Evolutionary conservation across 1,140 invertebrate genomes (phyloP), one percentile per base, ranked within the genome.

Genomic region (Aphelenchoides fujianensis): DNA sequence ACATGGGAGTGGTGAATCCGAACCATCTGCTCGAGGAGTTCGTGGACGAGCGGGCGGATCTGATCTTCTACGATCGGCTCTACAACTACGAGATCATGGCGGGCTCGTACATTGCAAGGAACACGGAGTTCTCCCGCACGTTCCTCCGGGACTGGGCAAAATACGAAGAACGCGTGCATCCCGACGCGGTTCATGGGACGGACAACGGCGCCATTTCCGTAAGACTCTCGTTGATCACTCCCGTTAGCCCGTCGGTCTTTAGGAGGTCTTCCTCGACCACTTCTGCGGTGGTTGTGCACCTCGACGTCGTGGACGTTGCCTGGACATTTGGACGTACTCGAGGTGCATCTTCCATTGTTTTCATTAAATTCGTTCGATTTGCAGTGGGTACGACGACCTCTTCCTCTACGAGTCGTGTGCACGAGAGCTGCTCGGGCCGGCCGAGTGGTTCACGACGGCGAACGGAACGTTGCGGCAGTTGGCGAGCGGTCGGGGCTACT

Each of bases 161-260:
- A 35, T 77, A 77, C 62, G 76, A 62, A 48, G 23, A 48, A 48
- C 41, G 12, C 23, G 41, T 12, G 23, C 23, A 70, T 35, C 77
- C 76, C 2, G 23, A 74, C 30, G 77, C 74, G n/a, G n/a, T n/a
- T 28, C 75, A 80, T 59, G 77, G 77, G 23, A 76, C 75, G 19
- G 75, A 77, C 63, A 77, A 77, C 41, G 75, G 78, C 2, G 75
- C 75, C 23, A 74, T 77, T 37, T 77, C 79, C 36, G 78, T 80
- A 77, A n/a, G 41, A 63, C 28, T 64, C 19, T 23, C 12, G 23
- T 12, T 48, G 41, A 12, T 48, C 23, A 48, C 12, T 12, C 23
- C 12, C 23, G 41, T 48, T 12, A 48, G 12, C 12, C n/a, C 12
- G 23, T 48, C 23, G 12, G 41, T 64, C 72, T 76, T 77, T 35